Base-by-base conservation (phyloP, 2,888 invertebrate species). In the Phlogophora meticulosa region DNA sequence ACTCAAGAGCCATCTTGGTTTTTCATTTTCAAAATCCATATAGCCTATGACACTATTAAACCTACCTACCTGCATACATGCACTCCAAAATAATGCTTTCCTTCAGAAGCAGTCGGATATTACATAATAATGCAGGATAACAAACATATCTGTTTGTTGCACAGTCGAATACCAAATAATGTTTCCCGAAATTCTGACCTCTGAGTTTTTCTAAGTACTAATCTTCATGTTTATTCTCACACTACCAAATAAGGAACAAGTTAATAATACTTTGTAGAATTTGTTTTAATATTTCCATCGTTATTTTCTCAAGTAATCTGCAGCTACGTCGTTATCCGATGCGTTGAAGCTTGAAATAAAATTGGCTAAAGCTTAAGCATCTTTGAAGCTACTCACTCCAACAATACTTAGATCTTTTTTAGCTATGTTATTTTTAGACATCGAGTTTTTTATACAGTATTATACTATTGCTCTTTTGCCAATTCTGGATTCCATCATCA, bases 321-420 rank as follows among this genome's bases (percentile, higher is more conserved):
- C 13, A 55, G 45, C 22, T 59, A 53, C 43, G n/a, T 78, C 70
- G 66, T 80, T 81, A 81, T 63, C 66, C 52, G n/a, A 66, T 38
- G 80, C 73, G 76, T 61, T 72, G 72, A 49, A 76, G 78, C 80
- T 70, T 78, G 58, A 73, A 80, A 67, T 64, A 70, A 78, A 65
- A 74, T 78, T 81, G 65, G 53, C 68, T 69, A 24, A 52, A 64
- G n/a, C 63, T 69, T 56, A 36, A 60, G 17, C 55, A 13, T 59
- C 52, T 49, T 38, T 28, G 20, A 11, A 42, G 36, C 53, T 53
- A 11, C n/a, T 67, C 1, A 11, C 20, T 67, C 1, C 60, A 45
- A 55, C 34, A 49, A 48, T 45, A 36, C 61, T 72, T 28, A 10
- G 34, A 57, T 64, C 24, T 32, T 20, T 48, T 20, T 53, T 45